Conservation (phyloP, 1,140 invertebrate genomes). For the Ptiloglossa arizonensis region DNA sequence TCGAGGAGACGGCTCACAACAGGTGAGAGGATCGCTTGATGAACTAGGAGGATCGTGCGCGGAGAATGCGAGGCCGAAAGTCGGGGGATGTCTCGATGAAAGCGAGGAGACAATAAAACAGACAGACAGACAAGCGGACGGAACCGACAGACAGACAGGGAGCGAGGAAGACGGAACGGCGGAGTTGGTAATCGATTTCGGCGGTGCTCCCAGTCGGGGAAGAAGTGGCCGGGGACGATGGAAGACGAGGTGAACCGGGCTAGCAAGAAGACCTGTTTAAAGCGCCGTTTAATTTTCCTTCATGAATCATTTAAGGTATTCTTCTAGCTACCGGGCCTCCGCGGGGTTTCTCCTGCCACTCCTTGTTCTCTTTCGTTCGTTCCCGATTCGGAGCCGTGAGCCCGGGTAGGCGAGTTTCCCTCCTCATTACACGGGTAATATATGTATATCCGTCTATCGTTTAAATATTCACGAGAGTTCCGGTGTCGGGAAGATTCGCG, state of each 20-base stretch:
- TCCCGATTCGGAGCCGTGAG: conserved; percentile 28
- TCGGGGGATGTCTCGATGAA: conserved; percentile 21
- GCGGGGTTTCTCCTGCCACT: conserved; percentile 25
- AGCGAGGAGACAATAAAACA: conserved; percentile 33
- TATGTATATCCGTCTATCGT: conserved; percentile 68
- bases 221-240: conserved; percentile 1
- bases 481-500: conserved; percentile 60
- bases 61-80: conserved; percentile 42
- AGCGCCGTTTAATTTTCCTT: conserved; percentile 68
- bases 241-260: conserved; percentile 29
- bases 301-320: conserved; percentile 70
- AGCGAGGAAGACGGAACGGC: conserved; percentile 9
- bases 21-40: conserved; percentile 42
- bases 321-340: conserved; percentile 46
- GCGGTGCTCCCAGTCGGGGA: conserved; percentile 14
- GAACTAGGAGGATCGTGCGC: conserved; percentile 23
- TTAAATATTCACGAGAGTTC: conserved; percentile 70
- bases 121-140: conserved; percentile 10
- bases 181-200: conserved; percentile 55
- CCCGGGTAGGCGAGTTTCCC: conserved; percentile 28
- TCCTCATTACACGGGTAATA: conserved; percentile 68
- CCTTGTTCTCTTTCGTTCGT: conserved; percentile 45
- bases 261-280: conserved; percentile 58
- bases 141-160: conserved; percentile 12
- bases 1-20: conserved; percentile 18